phyloP scores from a whole-genome alignment of 2,888 invertebrate genomes.

The Cremastinae sp. region DNA sequence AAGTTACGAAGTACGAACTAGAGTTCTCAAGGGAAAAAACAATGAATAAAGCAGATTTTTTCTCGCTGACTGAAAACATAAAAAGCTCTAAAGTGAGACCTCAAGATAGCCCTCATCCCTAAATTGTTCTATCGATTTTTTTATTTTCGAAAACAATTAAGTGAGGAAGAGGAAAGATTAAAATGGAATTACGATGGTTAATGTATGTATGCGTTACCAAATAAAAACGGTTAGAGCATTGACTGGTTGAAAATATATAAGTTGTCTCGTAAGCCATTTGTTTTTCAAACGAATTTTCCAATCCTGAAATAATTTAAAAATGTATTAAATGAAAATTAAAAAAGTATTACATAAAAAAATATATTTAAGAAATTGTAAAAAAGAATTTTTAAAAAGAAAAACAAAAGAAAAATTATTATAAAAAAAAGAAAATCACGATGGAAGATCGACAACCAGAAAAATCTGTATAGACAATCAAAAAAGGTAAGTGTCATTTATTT shows the following conservation, averaged over 20 bases:
- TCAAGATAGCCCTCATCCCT: conserved; percentile 11
- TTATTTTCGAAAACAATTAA: conserved; percentile 25
- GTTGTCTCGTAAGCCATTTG: conserved; percentile 1
- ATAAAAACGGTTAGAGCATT: conserved; percentile 77
- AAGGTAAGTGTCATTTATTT: neutral
- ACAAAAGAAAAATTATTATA: too few species aligned
- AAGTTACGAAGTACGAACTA: too few species aligned
- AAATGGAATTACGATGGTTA: conserved; percentile 66
- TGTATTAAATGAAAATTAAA: neutral
- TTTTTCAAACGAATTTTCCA: neutral
- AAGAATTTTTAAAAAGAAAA: too few species aligned
- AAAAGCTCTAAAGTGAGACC: conserved; percentile 6
- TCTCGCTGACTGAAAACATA: conserved; percentile 6
- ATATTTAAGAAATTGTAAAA: too few species aligned
- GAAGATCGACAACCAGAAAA: too few species aligned
- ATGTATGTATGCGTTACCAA: conserved; percentile 79
- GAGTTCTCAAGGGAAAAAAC: too few species aligned
- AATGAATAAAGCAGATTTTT: too few species aligned
- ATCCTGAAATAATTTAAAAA: neutral
- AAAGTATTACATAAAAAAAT: neutral
- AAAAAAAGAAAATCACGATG: too few species aligned
- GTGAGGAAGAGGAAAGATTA: conserved; percentile 4
- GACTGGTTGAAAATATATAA: conserved; percentile 55
- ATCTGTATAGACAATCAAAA: too few species aligned
- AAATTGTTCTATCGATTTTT: conserved; percentile 53